Evolutionary conservation across 1,140 invertebrate genomes (phyloP).

Genomic region (Nasonia vitripennis): DNA sequence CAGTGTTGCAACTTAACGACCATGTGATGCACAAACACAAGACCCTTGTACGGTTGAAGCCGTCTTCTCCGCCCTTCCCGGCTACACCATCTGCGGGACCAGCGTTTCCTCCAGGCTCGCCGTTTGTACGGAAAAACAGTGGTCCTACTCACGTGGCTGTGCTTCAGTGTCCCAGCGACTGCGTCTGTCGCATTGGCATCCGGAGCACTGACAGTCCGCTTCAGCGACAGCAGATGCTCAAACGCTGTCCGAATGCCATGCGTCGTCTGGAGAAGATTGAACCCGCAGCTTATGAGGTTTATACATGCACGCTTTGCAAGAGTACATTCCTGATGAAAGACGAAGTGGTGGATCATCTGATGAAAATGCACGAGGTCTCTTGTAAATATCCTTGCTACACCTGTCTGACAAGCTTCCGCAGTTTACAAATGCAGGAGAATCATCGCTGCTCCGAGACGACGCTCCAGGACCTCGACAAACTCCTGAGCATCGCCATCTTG

Average conservation of each 20-base stretch:
- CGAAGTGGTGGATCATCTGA: conserved; percentile 49
- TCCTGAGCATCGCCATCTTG: conserved; percentile 44
- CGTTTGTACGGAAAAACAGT: conserved; percentile 33
- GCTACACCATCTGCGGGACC: neutral
- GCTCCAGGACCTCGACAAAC: conserved; percentile 33
- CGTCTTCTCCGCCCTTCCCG: neutral
- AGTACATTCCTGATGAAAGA: conserved; percentile 51
- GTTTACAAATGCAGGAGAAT: conserved; percentile 42
- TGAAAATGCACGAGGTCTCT: conserved; percentile 49
- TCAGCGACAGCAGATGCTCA: conserved; percentile 44
- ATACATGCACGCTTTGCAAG: conserved; percentile 49
- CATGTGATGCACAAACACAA: conserved; percentile 48
- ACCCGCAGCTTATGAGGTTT: conserved; percentile 46
- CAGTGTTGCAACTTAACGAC: conserved; percentile 24
- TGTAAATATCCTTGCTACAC: conserved; percentile 49
- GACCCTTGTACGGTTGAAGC: conserved; percentile 27
- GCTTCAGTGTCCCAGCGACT: conserved; percentile 49
- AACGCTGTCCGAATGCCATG: conserved; percentile 48
- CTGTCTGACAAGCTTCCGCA: conserved; percentile 45
- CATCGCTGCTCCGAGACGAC: conserved; percentile 46
- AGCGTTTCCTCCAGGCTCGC: neutral
- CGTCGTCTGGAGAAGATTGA: conserved; percentile 48
- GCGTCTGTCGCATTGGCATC: conserved; percentile 45
- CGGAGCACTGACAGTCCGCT: conserved; percentile 29
- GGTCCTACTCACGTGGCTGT: neutral